Base-by-base conservation (phyloP, 64 coral and sea anemone genomes). In the Montipora capricornis region DNA sequence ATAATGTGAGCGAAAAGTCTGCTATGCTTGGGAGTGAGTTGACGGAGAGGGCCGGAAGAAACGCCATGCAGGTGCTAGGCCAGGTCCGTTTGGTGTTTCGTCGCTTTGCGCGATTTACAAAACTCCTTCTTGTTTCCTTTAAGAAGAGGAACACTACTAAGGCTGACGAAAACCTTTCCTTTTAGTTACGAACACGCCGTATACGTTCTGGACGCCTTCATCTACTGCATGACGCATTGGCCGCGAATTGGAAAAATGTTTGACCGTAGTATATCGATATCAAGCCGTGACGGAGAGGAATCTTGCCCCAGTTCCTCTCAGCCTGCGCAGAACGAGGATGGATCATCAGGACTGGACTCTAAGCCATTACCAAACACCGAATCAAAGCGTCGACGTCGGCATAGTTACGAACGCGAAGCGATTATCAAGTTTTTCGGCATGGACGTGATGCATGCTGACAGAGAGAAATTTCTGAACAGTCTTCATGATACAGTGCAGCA, bases 161-260 rank as follows among this genome's bases (percentile, higher is more conserved):
- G 13, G 61, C 61, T 64, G 13, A 64, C 13, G 13, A 4, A 64
- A 64, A 5, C 14, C 11, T 64, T 14, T 0, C 53, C 37, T 92
- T 74, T 5, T 47, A 97, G 95, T 49, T 97, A 94, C 48, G 95
- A 97, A 80, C 95, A 97, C 77, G 68, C 88, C 10, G 95, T 97
- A 1, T 94, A 97, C 74, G 92, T 97, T n/a, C 70, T 97, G 61
- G 95, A 97, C 52, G 87, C 95, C 2, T 89, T 97, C 12, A 88
- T 97, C 44, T 97, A 97, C 81, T 97, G 74, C 66, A 89, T 90
- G 48, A 95, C 49, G 11, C 89, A 87, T 49, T 97, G 96, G 92
- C 92, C 96, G 0, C 91, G 88, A 26, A 16, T 80, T 12, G 76
- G 88, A 67, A 29, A 22, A 47, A 57, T 52, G 14, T 78, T 96